Base-by-base conservation (phyloP, 2,888 invertebrate species). In the Aplocera efformata region DNA sequence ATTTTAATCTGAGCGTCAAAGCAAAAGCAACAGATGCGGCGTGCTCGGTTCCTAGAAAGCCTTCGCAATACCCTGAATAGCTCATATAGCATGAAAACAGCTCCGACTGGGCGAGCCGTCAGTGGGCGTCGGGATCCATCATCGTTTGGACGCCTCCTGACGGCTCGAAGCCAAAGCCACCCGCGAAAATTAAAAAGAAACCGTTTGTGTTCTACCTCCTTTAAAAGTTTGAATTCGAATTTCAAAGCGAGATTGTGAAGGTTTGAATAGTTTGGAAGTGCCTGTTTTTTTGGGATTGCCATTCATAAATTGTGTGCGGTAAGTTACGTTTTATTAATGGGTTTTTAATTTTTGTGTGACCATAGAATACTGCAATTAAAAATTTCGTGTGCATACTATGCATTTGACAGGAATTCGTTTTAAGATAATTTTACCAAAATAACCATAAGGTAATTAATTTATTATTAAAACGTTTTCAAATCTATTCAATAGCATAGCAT, bases 101-200 rank as follows among this genome's bases (percentile, higher is more conserved):
- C 23, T 22, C 58, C 46, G 55, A 53, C 53, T 61, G 59, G 64
- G 61, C 60, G 48, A 17, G 13, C 57, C 56, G 58, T 40, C 77
- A 79, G 79, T 79, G 55, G 62, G 63, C 69, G 67, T 45, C 74
- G 72, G 69, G 78, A 63, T 64, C 55, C 60, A 72, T 64, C 58
- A 58, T 58, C 53, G 78, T 54, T 56, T 63, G 66, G 72, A 72
- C 79, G 80, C 67, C 58, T 65, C 37, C 50, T 40, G 31, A 39
- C 33, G 26, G 21, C 7, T 24, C 32, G 42, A 39, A 36, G 37
- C 39, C 17, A 43, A 24, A 33, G 44, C 43, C 38, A 53, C 45
- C 48, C 63, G 71, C 66, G 67, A 47, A 60, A 62, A 64, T 60
- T 59, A 53, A 67, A 65, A 64, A 62, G 57, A 48, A 44, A 35